Base-by-base conservation (phyloP, 2,888 invertebrate genomes). In the Drosophila macrospina region DNA sequence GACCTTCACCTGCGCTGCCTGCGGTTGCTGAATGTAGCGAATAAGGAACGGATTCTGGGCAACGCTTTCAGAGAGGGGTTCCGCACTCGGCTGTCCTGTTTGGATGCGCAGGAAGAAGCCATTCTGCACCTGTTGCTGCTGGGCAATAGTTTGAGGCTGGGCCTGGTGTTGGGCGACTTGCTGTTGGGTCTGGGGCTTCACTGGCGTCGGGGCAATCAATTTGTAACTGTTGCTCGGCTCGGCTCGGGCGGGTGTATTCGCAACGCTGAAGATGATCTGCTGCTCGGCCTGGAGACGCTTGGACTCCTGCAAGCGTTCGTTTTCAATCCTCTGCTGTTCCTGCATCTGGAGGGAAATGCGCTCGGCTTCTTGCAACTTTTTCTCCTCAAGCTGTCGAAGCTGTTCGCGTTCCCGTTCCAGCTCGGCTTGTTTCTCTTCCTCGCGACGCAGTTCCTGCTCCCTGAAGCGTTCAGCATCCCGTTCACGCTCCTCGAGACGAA, bases 61-160 rank as follows among this genome's bases (percentile, higher is more conserved):
- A 5, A 63, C 60, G 4, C 32, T 44, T 16, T 50, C 61, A 15
- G 44, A 11, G 5, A 36, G 28, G 37, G 69, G 45, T 30, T 39
- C 28, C 15, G 67, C 41, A n/a, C 5, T 44, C 7, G 70, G 72
- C 41, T 78, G 81, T 5, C 47, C 63, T 3, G 74, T 54, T 13
- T 86, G 88, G 4, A 88, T 84, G 52, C 82, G 82, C 63, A 89
- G 42, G 8, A 88, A 75, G 74, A 84, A 88, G 1, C 82, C 84
- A 13, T 84, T 88, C 36, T 81, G 73, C 26, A 86, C 88, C 60
- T 71, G 71, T 52, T 86, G 89, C 59, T 79, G 80, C 36, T 74
- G 82, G 2, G 67, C 37, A 3, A 85, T 62, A 0, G 59, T 20
- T 41, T 71, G 80, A 0, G 76, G 32, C 16, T 57, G 76, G 0